A percentile compares a stretch with the other conserved stretches of the same genome.
Evolutionary conservation across 2,888 invertebrate genomes (phyloP).

Genomic region (Callimorpha dominula): DNA sequence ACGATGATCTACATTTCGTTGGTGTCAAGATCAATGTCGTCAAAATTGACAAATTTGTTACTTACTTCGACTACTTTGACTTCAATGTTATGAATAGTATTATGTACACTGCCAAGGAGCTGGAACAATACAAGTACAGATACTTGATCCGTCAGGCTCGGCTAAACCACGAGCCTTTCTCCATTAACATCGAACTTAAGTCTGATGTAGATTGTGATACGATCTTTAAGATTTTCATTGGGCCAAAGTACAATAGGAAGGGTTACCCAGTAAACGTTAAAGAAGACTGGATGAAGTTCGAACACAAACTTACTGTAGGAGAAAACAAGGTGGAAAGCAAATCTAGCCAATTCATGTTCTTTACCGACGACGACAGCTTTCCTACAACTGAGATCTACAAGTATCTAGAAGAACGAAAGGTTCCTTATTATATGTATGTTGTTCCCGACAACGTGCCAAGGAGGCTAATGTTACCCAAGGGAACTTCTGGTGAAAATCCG

Average conservation of each 20-base stretch:
- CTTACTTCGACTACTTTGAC: slow-evolving; percentile 89
- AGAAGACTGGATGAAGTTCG: slow-evolving; percentile 87
- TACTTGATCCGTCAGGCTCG: slow-evolving; percentile 89
- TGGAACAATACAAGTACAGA: slow-evolving; percentile 66
- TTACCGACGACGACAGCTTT: slow-evolving; percentile 88
- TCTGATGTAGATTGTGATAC: slow-evolving; percentile 87
- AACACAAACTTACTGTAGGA: slow-evolving; percentile 87
- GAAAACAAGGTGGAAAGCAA: slow-evolving; percentile 88
- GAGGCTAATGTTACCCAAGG: slow-evolving; percentile 90
- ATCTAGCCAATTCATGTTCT: slow-evolving; percentile 88
- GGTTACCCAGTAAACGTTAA: slow-evolving; percentile 82
- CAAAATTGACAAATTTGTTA: slow-evolving; percentile 87
- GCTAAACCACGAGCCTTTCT: slow-evolving; percentile 90
- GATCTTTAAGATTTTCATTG: slow-evolving; percentile 89
- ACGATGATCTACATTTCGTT: slow-evolving; percentile 85
- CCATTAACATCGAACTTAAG: slow-evolving; percentile 86
- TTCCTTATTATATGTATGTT: slow-evolving; percentile 84
- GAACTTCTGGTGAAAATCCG: slow-evolving; percentile 89
- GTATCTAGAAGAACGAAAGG: slow-evolving; percentile 82
- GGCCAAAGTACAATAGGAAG: slow-evolving; percentile 89
- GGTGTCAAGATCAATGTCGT: slow-evolving; percentile 88
- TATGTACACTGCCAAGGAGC: slow-evolving; percentile 63
- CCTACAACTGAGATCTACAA: slow-evolving; percentile 87
- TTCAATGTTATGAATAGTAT: slow-evolving; percentile 87
- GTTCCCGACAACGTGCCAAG: slow-evolving; percentile 88